Evolutionary conservation across 2,113 vertebrate species (phyloP).

Genomic region (Alethe castanea): DNA sequence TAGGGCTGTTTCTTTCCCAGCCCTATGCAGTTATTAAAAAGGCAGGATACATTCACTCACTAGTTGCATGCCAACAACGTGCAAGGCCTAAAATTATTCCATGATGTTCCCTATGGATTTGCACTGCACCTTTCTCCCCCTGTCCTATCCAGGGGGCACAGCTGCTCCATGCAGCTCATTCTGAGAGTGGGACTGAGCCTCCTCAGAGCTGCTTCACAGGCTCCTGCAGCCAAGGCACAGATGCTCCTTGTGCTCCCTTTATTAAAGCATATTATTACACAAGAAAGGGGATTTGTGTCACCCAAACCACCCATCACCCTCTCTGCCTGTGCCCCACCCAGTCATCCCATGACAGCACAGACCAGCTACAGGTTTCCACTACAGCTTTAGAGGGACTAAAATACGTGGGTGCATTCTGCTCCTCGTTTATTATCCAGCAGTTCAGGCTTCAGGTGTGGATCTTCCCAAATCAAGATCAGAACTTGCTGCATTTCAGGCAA

Average conservation of each 20-base stretch:
- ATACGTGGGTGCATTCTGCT: not conserved
- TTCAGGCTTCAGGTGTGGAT: not conserved
- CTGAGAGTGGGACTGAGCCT: not conserved
- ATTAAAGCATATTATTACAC: not conserved
- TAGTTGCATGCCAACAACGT: not conserved
- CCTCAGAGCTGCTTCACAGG: not conserved
- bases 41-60: not conserved
- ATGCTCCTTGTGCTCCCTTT: not conserved
- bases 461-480: not conserved
- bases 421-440: not conserved
- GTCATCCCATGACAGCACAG: not conserved
- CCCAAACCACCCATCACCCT: not conserved
- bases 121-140: not conserved
- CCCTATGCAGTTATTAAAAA: not conserved
- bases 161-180: not conserved
- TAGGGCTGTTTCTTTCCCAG: not conserved
- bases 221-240: not conserved
- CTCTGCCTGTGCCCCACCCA: not conserved
- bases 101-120: not conserved
- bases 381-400: not conserved
- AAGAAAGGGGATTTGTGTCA: not conserved
- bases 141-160: not conserved
- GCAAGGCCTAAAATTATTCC: not conserved
- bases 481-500: not conserved
- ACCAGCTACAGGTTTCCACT: not conserved